These are phyloP conservation scores for Periophthalmodon schlosseri DNA, from an alignment of 2,113 vertebrate genomes.

Conservation along the genomic window DNA sequence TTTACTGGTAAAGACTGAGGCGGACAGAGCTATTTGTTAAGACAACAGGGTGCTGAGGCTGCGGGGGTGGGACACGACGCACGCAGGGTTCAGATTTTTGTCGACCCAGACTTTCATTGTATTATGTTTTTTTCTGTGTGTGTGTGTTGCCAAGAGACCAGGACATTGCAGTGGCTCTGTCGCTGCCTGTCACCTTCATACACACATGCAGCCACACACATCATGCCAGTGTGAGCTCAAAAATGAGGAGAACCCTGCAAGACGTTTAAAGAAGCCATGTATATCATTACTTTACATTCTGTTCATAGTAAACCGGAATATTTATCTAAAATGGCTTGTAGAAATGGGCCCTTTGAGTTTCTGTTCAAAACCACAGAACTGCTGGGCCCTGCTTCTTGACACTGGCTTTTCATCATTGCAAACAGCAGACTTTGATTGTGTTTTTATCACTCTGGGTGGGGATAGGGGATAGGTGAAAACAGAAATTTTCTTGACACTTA, in stretches of 20 bases:
- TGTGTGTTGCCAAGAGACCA: background rate
- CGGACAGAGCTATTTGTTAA: constrained; percentile 21
- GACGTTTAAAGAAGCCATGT: background rate
- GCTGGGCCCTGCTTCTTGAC: too few species aligned
- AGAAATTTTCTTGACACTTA: too few species aligned
- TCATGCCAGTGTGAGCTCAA: background rate
- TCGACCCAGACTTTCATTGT: constrained; percentile 30
- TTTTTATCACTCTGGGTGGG: too few species aligned
- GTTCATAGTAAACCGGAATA: too few species aligned
- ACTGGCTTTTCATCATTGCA: too few species aligned
- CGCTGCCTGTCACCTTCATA: constrained; percentile 11
- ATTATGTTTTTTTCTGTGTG: constrained; percentile 23
- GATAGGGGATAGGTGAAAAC: too few species aligned
- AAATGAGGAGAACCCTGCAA: background rate
- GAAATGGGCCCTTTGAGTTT: too few species aligned
- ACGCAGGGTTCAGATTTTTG: background rate
- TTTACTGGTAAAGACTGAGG: constrained; percentile 19
- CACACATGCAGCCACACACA: background rate
- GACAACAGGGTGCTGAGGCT: background rate
- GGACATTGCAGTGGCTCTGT: constrained; percentile 30
- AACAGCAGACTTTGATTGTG: too few species aligned
- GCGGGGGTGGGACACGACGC: background rate
- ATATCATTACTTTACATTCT: too few species aligned
- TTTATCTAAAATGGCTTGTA: too few species aligned
- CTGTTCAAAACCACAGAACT: too few species aligned